Evolutionary conservation across 1,140 invertebrate genomes (phyloP).

Genomic region (Euura lappo): DNA sequence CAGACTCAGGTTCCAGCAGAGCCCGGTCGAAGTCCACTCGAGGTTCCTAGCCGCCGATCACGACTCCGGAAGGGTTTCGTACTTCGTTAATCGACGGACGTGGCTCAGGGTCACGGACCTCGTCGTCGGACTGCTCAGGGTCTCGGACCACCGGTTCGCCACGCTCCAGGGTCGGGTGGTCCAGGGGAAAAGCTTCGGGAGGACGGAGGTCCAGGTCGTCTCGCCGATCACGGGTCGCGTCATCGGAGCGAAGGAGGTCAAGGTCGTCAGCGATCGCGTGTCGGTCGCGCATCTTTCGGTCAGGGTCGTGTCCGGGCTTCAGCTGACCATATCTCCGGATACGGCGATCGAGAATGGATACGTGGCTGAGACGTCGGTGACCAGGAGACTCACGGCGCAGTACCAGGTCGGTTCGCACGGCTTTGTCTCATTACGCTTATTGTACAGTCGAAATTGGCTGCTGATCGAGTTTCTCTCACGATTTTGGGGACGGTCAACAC

Average conservation of each 20-base stretch:
- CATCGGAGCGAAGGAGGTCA: conserved; percentile 88
- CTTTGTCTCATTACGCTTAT: too few relatives aligned
- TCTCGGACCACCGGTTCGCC: conserved; percentile 89
- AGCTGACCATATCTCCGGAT: conserved; percentile 87
- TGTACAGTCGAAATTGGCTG: too few relatives aligned
- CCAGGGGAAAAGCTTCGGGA: conserved; percentile 85
- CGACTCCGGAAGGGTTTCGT: conserved; percentile 88
- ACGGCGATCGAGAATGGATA: conserved; percentile 86
- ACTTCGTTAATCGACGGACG: conserved; percentile 86
- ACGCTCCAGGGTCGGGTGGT: conserved; percentile 80
- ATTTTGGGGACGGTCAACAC: too few relatives aligned
- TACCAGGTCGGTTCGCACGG: conserved; percentile 75
- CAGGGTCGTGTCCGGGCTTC: conserved; percentile 88
- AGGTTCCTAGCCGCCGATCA: conserved; percentile 89
- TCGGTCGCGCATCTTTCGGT: conserved; percentile 82
- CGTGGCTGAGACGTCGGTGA: conserved; percentile 86
- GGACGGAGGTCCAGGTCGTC: conserved; percentile 91
- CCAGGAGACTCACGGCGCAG: conserved; percentile 86
- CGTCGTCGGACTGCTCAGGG: conserved; percentile 80
- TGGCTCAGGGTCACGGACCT: conserved; percentile 90
- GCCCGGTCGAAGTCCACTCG: conserved; percentile 87
- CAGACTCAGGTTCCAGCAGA: conserved; percentile 87
- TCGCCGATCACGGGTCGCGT: conserved; percentile 91
- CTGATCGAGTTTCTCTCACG: too few relatives aligned
- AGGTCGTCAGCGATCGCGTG: conserved; percentile 91